phyloP scores from a whole-genome alignment of 92 coral and sea anemone genomes.

The Ricordea florida region DNA sequence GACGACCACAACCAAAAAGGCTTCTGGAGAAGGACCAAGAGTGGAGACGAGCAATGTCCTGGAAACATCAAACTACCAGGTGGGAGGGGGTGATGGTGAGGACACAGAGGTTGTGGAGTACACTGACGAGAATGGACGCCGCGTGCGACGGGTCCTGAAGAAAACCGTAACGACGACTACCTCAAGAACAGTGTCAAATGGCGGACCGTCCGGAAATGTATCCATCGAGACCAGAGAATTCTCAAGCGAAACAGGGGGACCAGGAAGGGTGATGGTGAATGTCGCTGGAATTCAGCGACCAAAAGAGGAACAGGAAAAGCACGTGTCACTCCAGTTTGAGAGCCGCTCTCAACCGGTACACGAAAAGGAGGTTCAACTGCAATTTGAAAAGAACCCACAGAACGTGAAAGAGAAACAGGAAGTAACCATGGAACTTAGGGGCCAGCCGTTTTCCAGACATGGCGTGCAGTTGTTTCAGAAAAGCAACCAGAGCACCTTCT shows the following conservation, averaged over 20 bases:
- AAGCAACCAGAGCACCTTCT: background rate
- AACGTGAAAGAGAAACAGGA: too few relatives aligned
- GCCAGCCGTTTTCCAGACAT: background rate
- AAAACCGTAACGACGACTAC: slow-evolving; percentile 1
- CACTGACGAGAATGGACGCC: slow-evolving; percentile 24
- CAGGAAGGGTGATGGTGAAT: too few relatives aligned
- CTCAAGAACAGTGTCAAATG: background rate
- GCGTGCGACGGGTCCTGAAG: slow-evolving; percentile 16
- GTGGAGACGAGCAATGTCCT: background rate
- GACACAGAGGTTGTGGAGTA: slow-evolving; percentile 26
- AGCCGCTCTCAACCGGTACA: too few relatives aligned
- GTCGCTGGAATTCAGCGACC: too few relatives aligned
- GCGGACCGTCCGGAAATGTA: background rate
- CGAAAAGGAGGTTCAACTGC: too few relatives aligned
- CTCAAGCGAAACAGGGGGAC: background rate
- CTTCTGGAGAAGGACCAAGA: background rate
- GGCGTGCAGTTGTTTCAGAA: background rate
- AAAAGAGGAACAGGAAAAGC: too few relatives aligned
- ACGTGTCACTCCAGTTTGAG: too few relatives aligned
- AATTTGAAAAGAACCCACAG: too few relatives aligned
- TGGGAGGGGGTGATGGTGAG: background rate
- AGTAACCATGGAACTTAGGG: background rate
- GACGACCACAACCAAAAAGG: slow-evolving; percentile 41
- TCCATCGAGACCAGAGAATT: background rate
- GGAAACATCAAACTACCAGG: background rate